phyloP scores from a whole-genome alignment of 2,797 vertebrate species.

The Poeciliopsis gracilis region DNA sequence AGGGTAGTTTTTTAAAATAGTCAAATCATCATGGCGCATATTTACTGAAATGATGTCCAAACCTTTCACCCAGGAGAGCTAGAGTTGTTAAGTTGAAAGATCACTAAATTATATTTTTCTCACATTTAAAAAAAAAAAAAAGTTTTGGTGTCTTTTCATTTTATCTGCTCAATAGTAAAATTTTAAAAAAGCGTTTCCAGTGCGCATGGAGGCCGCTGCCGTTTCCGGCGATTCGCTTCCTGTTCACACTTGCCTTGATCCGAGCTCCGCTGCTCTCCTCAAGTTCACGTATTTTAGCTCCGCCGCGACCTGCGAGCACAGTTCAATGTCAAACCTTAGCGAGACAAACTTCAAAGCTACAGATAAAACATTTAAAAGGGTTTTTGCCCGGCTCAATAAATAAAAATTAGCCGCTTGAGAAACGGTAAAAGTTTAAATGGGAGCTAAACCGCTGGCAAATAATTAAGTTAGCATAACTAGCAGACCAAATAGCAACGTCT shows the following conservation, averaged over 20 bases:
- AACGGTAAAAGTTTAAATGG: background rate
- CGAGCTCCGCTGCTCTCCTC: conserved; percentile 85
- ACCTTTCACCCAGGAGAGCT: too few relatives aligned
- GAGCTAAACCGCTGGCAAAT: background rate
- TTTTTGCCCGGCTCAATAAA: background rate
- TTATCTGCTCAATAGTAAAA: too few relatives aligned
- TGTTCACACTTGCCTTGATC: conserved; percentile 85
- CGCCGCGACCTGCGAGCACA: conserved; percentile 85
- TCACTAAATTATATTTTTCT: too few relatives aligned
- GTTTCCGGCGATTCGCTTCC: background rate
- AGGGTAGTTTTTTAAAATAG: background rate
- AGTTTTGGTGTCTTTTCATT: too few relatives aligned
- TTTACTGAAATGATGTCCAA: too few relatives aligned
- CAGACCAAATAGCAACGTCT: background rate
- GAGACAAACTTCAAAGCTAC: too few relatives aligned
- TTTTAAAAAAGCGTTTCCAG: background rate
- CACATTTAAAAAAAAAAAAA: too few relatives aligned
- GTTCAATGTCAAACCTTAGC: background rate
- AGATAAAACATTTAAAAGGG: too few relatives aligned
- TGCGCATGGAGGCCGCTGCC: background rate
- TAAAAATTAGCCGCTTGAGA: background rate
- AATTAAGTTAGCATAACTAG: background rate
- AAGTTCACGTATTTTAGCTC: conserved; percentile 89
- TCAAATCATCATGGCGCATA: background rate
- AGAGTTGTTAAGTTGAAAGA: too few relatives aligned